phyloP scores from a whole-genome alignment of 2,113 vertebrate genomes.

The Centropus bengalensis region DNA sequence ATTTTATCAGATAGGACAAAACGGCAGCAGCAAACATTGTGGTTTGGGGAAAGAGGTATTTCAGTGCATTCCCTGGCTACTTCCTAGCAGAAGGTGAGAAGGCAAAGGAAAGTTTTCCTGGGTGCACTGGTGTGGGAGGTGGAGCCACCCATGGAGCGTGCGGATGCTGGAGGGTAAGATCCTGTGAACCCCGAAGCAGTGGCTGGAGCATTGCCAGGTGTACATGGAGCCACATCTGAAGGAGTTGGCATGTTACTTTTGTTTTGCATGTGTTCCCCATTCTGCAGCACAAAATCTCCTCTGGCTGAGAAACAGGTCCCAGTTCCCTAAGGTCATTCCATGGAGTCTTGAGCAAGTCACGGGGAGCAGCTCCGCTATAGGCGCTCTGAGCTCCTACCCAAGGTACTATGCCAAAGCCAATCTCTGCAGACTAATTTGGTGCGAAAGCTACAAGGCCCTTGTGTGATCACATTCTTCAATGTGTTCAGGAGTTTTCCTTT shows the following conservation, averaged over 20 bases:
- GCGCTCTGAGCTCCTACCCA: not conserved
- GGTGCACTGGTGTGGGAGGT: fast-evolving
- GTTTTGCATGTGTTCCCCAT: not conserved
- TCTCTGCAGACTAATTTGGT: not conserved
- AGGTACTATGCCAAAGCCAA: not conserved
- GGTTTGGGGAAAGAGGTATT: not conserved
- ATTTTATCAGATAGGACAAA: conserved; percentile 1
- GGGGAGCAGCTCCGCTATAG: not conserved
- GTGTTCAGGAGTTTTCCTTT: not conserved
- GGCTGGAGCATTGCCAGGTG: not conserved
- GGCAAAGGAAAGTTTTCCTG: not conserved
- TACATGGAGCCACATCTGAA: fast-evolving
- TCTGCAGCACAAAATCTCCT: not conserved
- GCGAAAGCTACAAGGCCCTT: not conserved
- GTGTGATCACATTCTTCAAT: not conserved
- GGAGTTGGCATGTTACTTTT: not conserved
- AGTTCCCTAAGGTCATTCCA: not conserved
- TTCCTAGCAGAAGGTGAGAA: not conserved
- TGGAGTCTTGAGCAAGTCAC: not conserved
- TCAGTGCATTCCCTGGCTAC: not conserved
- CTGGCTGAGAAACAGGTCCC: not conserved
- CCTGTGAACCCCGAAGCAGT: not conserved
- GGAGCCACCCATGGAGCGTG: not conserved
- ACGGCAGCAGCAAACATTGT: not conserved
- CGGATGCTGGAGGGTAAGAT: not conserved